Percentiles rank a stretch among this genome's conserved stretches.
Evolutionary conservation across 1,140 invertebrate genomes (phyloP).

Genomic region (Pogonognathellus flavescens): DNA sequence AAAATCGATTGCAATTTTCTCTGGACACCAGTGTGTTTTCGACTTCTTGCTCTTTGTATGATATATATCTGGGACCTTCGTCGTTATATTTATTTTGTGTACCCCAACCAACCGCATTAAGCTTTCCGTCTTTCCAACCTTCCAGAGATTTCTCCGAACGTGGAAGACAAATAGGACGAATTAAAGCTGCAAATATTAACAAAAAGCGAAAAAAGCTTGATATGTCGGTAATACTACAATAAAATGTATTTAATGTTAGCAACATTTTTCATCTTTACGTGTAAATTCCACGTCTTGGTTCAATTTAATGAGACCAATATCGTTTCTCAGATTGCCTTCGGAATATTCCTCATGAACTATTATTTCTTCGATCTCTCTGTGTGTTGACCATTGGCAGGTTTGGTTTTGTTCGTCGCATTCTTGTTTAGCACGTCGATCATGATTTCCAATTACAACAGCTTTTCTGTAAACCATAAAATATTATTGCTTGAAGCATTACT

Average conservation of each 20-base stretch:
- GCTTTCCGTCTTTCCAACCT: slow-evolving; percentile 38
- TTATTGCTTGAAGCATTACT: no score
- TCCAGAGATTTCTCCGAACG: background rate
- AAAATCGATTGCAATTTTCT: slow-evolving; percentile 60
- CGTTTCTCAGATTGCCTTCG: slow-evolving; percentile 28
- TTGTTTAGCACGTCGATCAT: background rate
- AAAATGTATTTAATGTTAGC: background rate
- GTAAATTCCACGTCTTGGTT: slow-evolving; percentile 32
- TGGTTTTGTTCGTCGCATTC: background rate
- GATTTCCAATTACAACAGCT: slow-evolving; percentile 7
- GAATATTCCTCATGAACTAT: slow-evolving; percentile 50
- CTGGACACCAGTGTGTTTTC: slow-evolving; percentile 46
- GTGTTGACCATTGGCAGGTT: slow-evolving; percentile 9
- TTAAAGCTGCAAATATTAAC: background rate
- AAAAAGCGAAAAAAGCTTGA: background rate
- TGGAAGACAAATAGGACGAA: slow-evolving; percentile 53
- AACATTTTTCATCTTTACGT: slow-evolving; percentile 34
- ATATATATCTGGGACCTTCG: background rate
- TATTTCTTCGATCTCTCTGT: slow-evolving; percentile 52
- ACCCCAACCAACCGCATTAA: slow-evolving; percentile 41
- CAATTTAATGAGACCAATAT: slow-evolving; percentile 45
- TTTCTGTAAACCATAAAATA: background rate
- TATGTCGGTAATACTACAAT: background rate
- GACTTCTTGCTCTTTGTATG: slow-evolving; percentile 25
- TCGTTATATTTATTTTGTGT: slow-evolving; percentile 53